phyloP scores from a whole-genome alignment of 2,888 invertebrate species.

The Morinoia aosen region DNA sequence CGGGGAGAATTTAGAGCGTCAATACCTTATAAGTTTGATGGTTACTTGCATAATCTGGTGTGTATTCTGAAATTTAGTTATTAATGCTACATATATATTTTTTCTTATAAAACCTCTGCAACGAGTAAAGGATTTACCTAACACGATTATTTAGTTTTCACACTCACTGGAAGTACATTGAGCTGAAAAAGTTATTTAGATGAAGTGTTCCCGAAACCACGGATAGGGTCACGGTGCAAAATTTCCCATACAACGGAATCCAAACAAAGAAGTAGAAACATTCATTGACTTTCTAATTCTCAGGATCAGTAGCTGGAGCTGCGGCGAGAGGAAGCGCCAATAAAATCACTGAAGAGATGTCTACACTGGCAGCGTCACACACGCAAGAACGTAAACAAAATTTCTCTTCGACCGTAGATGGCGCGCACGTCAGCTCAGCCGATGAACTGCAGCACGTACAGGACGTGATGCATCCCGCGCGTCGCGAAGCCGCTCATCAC shows the following conservation, averaged over 20 bases:
- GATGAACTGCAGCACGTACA: neutral
- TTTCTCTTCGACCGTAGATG: neutral
- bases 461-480: neutral
- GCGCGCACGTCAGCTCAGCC: neutral
- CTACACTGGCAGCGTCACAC: neutral
- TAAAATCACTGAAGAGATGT: neutral
- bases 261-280: neutral
- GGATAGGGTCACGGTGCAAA: neutral
- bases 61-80: too few species aligned
- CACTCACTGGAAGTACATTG: neutral
- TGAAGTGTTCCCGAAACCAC: neutral
- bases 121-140: neutral
- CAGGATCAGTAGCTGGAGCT: neutral
- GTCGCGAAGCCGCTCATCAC: neutral
- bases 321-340: neutral
- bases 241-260: neutral
- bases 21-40: neutral
- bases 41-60: neutral
- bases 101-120: too few species aligned
- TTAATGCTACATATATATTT: too few species aligned
- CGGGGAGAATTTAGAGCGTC: neutral
- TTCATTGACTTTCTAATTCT: neutral
- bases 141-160: neutral
- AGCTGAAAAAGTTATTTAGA: neutral
- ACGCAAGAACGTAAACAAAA: neutral